Base-by-base conservation (phyloP, 1,140 invertebrate species). In the Oppia nitens region DNA sequence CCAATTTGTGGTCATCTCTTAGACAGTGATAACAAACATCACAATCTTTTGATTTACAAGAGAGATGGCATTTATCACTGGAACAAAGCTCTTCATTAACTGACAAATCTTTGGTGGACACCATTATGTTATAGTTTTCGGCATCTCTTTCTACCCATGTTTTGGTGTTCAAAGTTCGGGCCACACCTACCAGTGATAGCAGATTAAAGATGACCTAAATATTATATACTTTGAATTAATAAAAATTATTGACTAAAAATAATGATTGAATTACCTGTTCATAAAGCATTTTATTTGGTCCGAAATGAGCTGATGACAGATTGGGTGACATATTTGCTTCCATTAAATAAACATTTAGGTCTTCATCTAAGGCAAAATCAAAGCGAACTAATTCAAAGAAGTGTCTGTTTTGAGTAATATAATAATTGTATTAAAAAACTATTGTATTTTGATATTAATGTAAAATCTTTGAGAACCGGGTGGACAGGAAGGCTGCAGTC, bases 291-390 rank as follows among this genome's bases (percentile, higher is more conserved):
- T 81, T 79, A 70, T 97, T 97, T 0, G 81, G 82, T 47, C 82
- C 80, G 71, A 85, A 97, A 73, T 98, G 91, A 0, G 83, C 82
- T 0, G 91, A 94, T 0, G 88, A 93, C 24, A 97, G 75, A 75
- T 98, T 97, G 0, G 93, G 94, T 27, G 89, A 94, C 93, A 97
- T 97, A 69, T 98, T 98, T 0, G 88, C 92, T 72, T 97, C 93
- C 80, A 97, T 84, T 2, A 94, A 73, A 66, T 81, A 87, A 2
- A 95, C 83, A 51, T 87, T 85, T 0, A 95, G 67, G 52, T 93
- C 73, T 64, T 90, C 83, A 70, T 96, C 90, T 4, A 96, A 73
- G 0, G 92, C 81, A 70, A 97, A 84, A 72, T 97, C 93, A 68
- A 97, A 87, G 51, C 93, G 77, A 69, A 94, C 83, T 71, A 97